phyloP scores from a whole-genome alignment of 1,140 invertebrate genomes.

The Apis laboriosa region DNA sequence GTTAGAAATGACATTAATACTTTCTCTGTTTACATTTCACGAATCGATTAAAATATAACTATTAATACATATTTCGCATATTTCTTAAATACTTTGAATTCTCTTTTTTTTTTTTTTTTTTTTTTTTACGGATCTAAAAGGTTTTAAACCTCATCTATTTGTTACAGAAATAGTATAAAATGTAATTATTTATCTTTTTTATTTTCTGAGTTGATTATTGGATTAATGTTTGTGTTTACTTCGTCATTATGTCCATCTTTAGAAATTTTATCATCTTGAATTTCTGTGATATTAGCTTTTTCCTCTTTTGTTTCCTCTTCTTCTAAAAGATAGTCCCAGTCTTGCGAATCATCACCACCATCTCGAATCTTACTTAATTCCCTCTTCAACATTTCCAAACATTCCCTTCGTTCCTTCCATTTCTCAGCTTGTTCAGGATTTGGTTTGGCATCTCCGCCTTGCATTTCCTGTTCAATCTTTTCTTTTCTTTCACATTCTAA shows the following conservation, averaged over 20 bases:
- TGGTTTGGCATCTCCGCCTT: conserved; percentile 30
- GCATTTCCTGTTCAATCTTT: conserved; percentile 30
- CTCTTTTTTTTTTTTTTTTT: no score
- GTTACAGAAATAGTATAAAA: neutral
- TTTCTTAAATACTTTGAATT: neutral
- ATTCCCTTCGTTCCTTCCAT: conserved; percentile 77
- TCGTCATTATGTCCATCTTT: conserved; percentile 1
- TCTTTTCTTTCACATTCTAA: conserved; percentile 75
- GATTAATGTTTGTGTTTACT: conserved; percentile 18
- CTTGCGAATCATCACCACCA: conserved; percentile 70
- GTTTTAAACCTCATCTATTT: conserved; percentile 18
- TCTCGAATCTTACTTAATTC: conserved; percentile 75
- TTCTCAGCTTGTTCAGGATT: conserved; percentile 57
- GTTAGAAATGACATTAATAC: neutral
- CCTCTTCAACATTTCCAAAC: conserved; percentile 76
- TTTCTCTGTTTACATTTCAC: neutral
- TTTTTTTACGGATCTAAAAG: neutral
- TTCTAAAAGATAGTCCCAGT: conserved; percentile 75
- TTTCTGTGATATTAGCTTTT: conserved; percentile 5
- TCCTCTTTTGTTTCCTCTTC: conserved; percentile 52
- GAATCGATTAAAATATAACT: neutral
- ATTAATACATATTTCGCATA: neutral
- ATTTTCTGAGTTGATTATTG: neutral
- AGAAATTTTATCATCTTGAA: conserved; percentile 20
- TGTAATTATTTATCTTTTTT: conserved; percentile 58